Evolutionary conservation across 2,888 invertebrate genomes (phyloP), one percentile per base, ranked within the genome.

Genomic region (Carpatolechia fugitivella): DNA sequence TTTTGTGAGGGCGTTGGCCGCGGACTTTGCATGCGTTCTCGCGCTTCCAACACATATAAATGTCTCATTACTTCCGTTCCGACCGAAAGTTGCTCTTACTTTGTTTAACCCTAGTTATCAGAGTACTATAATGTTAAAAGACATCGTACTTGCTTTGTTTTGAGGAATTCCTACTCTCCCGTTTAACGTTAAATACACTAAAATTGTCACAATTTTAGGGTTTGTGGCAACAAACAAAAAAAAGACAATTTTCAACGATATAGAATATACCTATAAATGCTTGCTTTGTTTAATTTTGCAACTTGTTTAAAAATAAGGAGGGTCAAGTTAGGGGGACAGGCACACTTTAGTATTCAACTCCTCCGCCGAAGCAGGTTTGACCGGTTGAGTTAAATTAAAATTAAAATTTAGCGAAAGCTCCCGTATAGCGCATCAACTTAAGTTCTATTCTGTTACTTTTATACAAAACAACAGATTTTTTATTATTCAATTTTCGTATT

Each of bases 1-100:
- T 74, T 76, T 74, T 63, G 74, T 71, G 70, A 64, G 81, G 80
- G 79, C 82, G 82, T 76, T 77, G 82, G 64, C 78, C 78, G 75
- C 63, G 60, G 56, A 14, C 65, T 72, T 69, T 67, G 71, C 76
- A 73, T 78, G 70, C 73, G 69, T 64, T 63, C 60, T 63, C 62
- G 31, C 61, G 61, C 62, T 62, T 63, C 67, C 64, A 64, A 72
- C 68, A 64, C 76, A 74, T 78, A 73, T 72, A 64, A 77, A 71
- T 65, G 74, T 76, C 78, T 82, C 78, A 77, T 84, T 81, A 79
- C 72, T 72, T 74, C 78, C 76, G 44, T 33, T 8, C 68, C 63
- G 72, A 73, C 58, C 74, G 69, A 73, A 74, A 72, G 74, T 85
- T 84, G 72, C 70, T 82, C 70, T 63, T 72, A 66, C 72, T 74